These are phyloP conservation scores for Caenorhabditis plicata DNA, from an alignment of 2,888 invertebrate genomes.

Conservation along the genomic window DNA sequence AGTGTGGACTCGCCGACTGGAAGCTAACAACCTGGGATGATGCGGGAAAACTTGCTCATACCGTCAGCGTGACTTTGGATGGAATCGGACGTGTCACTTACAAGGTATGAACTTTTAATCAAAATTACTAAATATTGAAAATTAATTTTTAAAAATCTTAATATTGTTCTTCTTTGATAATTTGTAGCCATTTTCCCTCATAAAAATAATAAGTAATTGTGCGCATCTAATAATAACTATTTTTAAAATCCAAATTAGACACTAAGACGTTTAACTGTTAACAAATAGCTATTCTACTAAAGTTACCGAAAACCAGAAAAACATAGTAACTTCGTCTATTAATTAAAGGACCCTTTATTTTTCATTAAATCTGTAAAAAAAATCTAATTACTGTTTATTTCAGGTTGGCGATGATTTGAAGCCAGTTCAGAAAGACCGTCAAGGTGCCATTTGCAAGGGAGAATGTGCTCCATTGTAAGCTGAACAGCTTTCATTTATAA, in stretches of 20 bases:
- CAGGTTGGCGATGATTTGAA: constrained; percentile 61
- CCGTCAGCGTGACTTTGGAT: constrained; percentile 39
- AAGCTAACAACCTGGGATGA: constrained; percentile 53
- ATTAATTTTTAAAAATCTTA: not conserved
- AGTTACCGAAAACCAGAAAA: no score
- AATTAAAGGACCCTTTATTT: not conserved
- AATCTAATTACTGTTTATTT: no score
- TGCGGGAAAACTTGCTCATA: constrained; percentile 37
- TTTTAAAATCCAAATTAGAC: no score
- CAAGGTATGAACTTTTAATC: no score
- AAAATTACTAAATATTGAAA: not conserved
- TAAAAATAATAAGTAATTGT: no score
- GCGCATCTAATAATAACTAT: no score
- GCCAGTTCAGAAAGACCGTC: constrained; percentile 57
- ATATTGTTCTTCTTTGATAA: no score
- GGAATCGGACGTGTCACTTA: constrained; percentile 59
- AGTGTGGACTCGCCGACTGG: constrained; percentile 59
- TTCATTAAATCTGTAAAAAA: not conserved
- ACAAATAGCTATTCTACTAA: no score
- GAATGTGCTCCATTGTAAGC: constrained; percentile 57
- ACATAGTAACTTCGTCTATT: no score
- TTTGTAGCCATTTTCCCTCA: no score
- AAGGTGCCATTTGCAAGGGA: constrained; percentile 63
- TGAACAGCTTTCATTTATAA: not conserved
- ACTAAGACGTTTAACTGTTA: no score